Percentiles rank a stretch among this genome's conserved stretches.
Conservation (phyloP, 2,888 invertebrate genomes). For the Drosophila koepferae region DNA sequence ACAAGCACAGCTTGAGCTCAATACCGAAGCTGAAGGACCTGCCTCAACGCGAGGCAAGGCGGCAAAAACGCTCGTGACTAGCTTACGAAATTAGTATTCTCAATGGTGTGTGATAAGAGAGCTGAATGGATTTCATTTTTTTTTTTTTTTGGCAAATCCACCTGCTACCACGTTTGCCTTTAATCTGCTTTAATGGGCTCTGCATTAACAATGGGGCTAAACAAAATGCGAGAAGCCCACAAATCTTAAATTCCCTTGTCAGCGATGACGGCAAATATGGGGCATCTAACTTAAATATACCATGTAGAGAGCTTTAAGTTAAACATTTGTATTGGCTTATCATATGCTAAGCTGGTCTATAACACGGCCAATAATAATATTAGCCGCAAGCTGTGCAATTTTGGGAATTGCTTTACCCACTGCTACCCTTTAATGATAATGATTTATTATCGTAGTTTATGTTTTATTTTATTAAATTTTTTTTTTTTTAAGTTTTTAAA, state of each 20-base stretch:
- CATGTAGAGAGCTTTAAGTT: neutral
- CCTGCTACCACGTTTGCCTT: slow-evolving; percentile 30
- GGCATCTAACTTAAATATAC: neutral
- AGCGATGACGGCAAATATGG: slow-evolving; percentile 8
- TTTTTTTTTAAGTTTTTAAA: too few relatives aligned
- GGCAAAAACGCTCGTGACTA: slow-evolving; percentile 11
- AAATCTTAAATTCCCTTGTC: slow-evolving; percentile 9
- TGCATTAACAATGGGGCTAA: slow-evolving; percentile 38
- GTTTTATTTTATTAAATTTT: too few relatives aligned
- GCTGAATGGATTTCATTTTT: slow-evolving; percentile 8
- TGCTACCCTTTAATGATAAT: neutral
- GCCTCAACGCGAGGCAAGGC: slow-evolving; percentile 13
- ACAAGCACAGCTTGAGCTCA: slow-evolving; percentile 31
- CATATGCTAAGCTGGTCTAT: neutral
- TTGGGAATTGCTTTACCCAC: neutral
- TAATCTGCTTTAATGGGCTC: slow-evolving; percentile 64
- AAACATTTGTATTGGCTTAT: neutral
- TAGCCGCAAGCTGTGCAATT: neutral
- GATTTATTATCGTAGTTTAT: neutral
- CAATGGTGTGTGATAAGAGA: slow-evolving; percentile 12
- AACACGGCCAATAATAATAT: neutral
- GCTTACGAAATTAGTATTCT: slow-evolving; percentile 17
- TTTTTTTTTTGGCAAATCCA: neutral
- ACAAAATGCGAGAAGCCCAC: slow-evolving; percentile 1
- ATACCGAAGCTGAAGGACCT: slow-evolving; percentile 20